Percentiles rank a stretch among this genome's conserved stretches.
Evolutionary conservation across 1,140 invertebrate genomes (phyloP).

Genomic region (Zaprionus inermis): DNA sequence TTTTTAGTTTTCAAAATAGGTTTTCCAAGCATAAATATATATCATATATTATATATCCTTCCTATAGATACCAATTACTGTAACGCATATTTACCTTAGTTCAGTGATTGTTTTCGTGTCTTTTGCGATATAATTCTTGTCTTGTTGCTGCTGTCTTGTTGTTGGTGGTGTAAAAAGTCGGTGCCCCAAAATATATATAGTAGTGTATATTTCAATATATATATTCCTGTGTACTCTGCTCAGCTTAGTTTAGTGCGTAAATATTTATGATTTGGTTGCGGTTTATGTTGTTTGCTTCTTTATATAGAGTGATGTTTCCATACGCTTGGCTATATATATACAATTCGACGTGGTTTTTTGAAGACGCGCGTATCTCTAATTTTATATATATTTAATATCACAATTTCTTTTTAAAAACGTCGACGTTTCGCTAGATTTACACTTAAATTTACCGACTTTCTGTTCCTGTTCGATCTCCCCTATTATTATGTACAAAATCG

Average conservation of each 20-base stretch:
- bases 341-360: conserved; percentile 38
- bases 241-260: conserved; percentile 54
- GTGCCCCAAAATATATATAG: conserved; percentile 74
- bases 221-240: conserved; percentile 63
- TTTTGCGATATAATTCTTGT: conserved; percentile 66
- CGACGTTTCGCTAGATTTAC: conserved; percentile 74
- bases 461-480: conserved; percentile 17
- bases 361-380: conserved; percentile 40
- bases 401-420: conserved; percentile 80
- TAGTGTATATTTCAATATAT: conserved; percentile 53
- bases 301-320: conserved; percentile 27
- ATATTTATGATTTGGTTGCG: conserved; percentile 48
- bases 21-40: neutral
- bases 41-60: neutral
- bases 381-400: conserved; percentile 71
- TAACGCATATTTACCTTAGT: conserved; percentile 68
- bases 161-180: conserved; percentile 65
- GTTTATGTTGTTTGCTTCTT: conserved; percentile 36
- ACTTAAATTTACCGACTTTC: conserved; percentile 53
- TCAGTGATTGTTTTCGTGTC: conserved; percentile 79
- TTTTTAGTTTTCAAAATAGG: neutral
- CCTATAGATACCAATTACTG: neutral
- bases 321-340: conserved; percentile 48
- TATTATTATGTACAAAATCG: conserved; percentile 60
- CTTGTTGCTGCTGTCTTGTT: conserved; percentile 54